Evolutionary conservation across 2,888 invertebrate genomes (phyloP), one percentile per base, ranked within the genome.

Genomic region (Eudemis profundana): DNA sequence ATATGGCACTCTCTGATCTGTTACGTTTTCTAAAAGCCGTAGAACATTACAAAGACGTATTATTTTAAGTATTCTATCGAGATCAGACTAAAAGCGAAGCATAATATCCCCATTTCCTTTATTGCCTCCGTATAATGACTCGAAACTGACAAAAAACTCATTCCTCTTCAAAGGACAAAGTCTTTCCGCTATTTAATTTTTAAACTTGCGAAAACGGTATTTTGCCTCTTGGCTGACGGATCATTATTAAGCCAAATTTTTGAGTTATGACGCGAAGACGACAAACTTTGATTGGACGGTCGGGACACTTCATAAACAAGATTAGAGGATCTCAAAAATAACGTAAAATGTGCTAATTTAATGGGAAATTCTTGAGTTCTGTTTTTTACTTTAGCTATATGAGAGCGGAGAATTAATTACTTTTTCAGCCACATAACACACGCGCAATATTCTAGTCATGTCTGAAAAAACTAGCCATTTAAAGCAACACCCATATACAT

Each of bases 201-300:
- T 2, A 23, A 10, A n/a, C n/a, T n/a, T n/a, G 14, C n/a, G 12
- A 15, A 17, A 27, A 54, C 15, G 14, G 7, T 8, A 17, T 17
- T 14, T 23, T 40, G 14, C 27, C 14, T 15, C 8, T n/a, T 17
- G 17, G 42, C 27, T 40, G 23, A 38, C 17, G 17, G 40, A 40
- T 27, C 15, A 23, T 53, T 40, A 53, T 40, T 14, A 40, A 40
- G 23, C 40, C 7, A 12, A 42, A 29, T n/a, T 56, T 27, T 29
- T 42, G 62, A 62, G 47, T 62, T 54, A 62, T 27, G 47, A 27
- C 54, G n/a, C 46, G 23, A 46, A 53, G 33, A 44, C 17, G n/a
- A 38, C 10, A 27, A 62, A 62, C 54, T 62, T 62, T 27, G 53
- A 54, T 62, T 54, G 10, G 38, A 54, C 15, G 12, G n/a, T 4